Conservation (phyloP, 37 sponge, comb jelly and placozoan species). For the Agelas oroides region DNA sequence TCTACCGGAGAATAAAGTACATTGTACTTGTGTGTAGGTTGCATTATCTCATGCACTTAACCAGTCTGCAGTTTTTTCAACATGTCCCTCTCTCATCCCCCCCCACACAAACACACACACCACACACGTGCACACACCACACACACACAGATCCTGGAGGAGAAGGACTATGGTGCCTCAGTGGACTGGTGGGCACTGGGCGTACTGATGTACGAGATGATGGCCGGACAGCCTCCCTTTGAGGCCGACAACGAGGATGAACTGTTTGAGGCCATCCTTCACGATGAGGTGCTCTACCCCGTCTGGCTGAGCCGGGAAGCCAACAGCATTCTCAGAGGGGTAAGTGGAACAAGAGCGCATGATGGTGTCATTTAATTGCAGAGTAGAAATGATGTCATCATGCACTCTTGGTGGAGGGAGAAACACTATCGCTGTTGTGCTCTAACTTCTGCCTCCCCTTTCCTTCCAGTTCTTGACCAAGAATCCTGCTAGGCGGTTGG, state of each 20-base stretch:
- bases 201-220: constrained; percentile 99
- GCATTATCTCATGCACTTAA: too few relatives aligned
- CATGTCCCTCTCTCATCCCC: neutral
- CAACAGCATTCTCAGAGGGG: constrained; percentile 93
- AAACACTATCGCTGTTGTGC: too few relatives aligned
- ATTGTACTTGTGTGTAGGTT: too few relatives aligned
- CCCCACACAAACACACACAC: neutral
- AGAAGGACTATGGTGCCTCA: constrained; percentile 89
- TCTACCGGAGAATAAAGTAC: too few relatives aligned
- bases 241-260: constrained; percentile 99
- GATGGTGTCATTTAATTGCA: too few relatives aligned
- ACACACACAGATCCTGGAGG: constrained; percentile 77
- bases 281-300: constrained; percentile 97
- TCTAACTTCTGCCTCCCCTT: too few relatives aligned
- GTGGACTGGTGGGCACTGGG: constrained; percentile 99
- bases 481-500: constrained; percentile 83
- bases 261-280: constrained; percentile 90
- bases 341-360: constrained; percentile 26
- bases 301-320: constrained; percentile 97
- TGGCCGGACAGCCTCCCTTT: constrained; percentile 99
- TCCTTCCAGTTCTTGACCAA: constrained; percentile 85
- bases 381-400: too few relatives aligned
- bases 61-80: too few relatives aligned
- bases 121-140: neutral
- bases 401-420: too few relatives aligned